A percentile compares a stretch with the other conserved stretches of the same genome.
phyloP scores from a whole-genome alignment of 2,797 vertebrate species.

The Catamblyrhynchus diadema region DNA sequence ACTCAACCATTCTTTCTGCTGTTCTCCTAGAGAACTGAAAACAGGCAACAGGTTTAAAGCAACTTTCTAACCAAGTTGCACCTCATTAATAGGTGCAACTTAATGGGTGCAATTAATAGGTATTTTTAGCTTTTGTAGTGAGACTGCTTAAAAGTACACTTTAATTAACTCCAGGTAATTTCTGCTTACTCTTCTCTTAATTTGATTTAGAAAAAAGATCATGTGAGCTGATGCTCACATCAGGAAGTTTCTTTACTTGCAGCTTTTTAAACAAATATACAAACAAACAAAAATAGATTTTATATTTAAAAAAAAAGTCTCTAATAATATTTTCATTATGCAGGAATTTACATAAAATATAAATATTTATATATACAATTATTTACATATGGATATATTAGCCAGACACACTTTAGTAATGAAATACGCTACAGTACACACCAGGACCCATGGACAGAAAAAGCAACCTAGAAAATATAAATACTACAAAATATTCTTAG shows the following conservation, averaged over 20 bases:
- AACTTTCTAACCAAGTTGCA: slow-evolving; percentile 53
- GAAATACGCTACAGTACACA: neutral
- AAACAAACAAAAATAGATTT: neutral
- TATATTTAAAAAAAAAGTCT: neutral
- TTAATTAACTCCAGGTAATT: neutral
- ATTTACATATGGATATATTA: neutral
- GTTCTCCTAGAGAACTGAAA: neutral
- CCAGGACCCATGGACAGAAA: neutral
- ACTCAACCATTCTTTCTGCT: neutral
- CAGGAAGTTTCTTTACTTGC: neutral
- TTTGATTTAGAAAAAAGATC: slow-evolving; percentile 1
- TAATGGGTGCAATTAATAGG: neutral
- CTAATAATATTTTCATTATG: neutral
- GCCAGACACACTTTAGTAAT: neutral
- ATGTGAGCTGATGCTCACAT: neutral
- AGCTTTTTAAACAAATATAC: neutral
- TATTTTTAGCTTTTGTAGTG: neutral
- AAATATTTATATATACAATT: neutral
- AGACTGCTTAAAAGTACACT: slow-evolving; percentile 7
- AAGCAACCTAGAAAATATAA: neutral
- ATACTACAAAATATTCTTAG: neutral
- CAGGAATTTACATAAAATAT: neutral
- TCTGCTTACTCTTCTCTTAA: neutral
- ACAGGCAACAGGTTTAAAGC: slow-evolving; percentile 4
- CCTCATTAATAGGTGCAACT: slow-evolving; percentile 8